Evolutionary conservation across 2,797 vertebrate species (phyloP).

Genomic region (Hafferia zeledoni): DNA sequence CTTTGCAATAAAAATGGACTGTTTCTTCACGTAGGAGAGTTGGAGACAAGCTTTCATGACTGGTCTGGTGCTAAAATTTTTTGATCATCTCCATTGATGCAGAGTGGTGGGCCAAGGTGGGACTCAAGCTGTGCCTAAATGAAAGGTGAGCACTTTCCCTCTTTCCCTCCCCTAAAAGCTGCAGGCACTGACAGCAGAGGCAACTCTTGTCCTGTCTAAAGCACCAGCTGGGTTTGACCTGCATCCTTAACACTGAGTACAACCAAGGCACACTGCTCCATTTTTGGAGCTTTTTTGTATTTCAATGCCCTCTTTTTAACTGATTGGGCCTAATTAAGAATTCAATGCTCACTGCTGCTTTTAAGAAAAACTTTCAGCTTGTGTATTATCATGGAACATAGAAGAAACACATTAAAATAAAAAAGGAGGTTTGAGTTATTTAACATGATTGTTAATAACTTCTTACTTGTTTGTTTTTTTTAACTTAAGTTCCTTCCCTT

Average conservation of each 20-base stretch:
- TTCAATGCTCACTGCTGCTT: background rate
- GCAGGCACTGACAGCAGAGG: background rate
- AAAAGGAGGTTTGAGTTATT: background rate
- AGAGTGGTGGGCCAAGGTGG: background rate
- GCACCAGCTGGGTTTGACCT: background rate
- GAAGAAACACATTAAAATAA: background rate
- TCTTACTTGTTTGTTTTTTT: background rate
- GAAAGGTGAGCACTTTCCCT: background rate
- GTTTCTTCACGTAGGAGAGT: background rate
- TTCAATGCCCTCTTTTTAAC: background rate
- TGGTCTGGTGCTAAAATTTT: background rate
- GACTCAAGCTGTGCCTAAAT: background rate
- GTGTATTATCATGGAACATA: fast-evolving
- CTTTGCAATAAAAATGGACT: background rate
- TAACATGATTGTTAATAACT: background rate
- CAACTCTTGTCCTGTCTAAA: background rate
- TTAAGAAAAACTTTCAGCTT: background rate
- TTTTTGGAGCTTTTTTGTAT: background rate
- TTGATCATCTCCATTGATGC: background rate
- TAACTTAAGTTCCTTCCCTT: background rate
- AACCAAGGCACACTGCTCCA: background rate
- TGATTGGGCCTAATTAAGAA: background rate
- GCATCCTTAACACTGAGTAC: background rate
- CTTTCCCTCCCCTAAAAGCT: background rate
- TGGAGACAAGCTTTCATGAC: background rate